Evolutionary conservation across 1,140 invertebrate genomes (phyloP).

Genomic region (Homalodisca vitripennis): DNA sequence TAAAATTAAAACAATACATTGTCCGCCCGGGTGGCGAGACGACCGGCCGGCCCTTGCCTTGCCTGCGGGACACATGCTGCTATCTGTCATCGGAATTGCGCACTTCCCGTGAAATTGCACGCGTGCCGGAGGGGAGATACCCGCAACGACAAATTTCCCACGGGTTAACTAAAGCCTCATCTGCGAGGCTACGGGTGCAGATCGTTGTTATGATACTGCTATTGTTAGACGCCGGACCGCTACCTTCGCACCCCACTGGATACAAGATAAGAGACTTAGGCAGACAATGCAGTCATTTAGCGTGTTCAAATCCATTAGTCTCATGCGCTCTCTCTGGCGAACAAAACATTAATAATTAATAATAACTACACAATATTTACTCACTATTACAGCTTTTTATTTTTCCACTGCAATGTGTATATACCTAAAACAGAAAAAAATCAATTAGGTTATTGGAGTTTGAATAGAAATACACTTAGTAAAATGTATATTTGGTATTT

Average conservation of each 20-base stretch:
- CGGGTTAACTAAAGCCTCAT: conserved; percentile 8
- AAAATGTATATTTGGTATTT: too few species aligned
- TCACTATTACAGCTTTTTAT: too few species aligned
- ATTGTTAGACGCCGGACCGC: neutral
- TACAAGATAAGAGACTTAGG: neutral
- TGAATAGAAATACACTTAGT: too few species aligned
- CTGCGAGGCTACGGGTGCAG: neutral
- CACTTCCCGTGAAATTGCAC: conserved; percentile 21
- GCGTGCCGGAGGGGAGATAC: neutral
- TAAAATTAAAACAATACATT: neutral
- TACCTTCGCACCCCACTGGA: neutral
- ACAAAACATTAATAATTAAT: too few species aligned
- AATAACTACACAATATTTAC: too few species aligned
- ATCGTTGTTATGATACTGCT: conserved; percentile 7
- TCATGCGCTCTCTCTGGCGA: too few species aligned
- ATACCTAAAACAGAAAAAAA: too few species aligned
- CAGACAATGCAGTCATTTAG: too few species aligned
- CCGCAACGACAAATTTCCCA: conserved; percentile 10
- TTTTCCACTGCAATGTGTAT: too few species aligned
- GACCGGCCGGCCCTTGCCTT: neutral
- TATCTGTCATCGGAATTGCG: conserved; percentile 24
- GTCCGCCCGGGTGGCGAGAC: neutral
- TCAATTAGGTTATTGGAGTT: too few species aligned
- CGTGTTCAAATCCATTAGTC: too few species aligned
- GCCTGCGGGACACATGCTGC: neutral